A percentile compares a stretch with the other conserved stretches of the same genome.
Evolutionary conservation across 2,888 invertebrate species (phyloP).

Genomic region (Maniola hyperantus): DNA sequence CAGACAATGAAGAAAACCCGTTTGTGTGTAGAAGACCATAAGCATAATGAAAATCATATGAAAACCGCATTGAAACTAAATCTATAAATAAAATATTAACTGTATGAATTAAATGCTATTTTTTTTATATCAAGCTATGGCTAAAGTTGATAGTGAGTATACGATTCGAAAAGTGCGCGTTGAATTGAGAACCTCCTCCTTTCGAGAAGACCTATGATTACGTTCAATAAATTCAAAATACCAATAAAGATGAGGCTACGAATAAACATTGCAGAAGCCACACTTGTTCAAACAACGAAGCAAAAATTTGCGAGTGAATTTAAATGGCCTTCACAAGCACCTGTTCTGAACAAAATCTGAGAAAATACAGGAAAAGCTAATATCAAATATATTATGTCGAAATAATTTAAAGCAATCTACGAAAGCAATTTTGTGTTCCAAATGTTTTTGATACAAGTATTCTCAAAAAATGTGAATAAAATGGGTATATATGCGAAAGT

Average conservation of each 20-base stretch:
- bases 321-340: conserved; percentile 4
- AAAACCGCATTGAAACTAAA: too few species aligned
- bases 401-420: not conserved
- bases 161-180: too few species aligned
- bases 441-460: not conserved
- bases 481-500: not conserved
- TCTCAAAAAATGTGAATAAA: not conserved
- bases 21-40: too few species aligned
- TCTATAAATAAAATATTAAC: too few species aligned
- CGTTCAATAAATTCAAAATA: not conserved
- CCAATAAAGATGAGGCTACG: not conserved
- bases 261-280: conserved; percentile 4
- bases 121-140: too few species aligned
- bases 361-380: conserved; percentile 6
- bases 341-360: not conserved
- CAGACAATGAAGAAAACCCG: too few species aligned
- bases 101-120: too few species aligned
- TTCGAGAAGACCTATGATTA: too few species aligned
- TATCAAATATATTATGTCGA: not conserved
- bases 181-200: too few species aligned
- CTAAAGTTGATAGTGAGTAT: too few species aligned
- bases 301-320: not conserved
- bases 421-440: not conserved
- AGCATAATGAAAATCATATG: too few species aligned
- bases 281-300: conserved; percentile 1